A percentile compares a stretch with the other conserved stretches of the same genome.
Conservation (phyloP, 2,888 invertebrate species). For the Gymnocheta viridis region DNA sequence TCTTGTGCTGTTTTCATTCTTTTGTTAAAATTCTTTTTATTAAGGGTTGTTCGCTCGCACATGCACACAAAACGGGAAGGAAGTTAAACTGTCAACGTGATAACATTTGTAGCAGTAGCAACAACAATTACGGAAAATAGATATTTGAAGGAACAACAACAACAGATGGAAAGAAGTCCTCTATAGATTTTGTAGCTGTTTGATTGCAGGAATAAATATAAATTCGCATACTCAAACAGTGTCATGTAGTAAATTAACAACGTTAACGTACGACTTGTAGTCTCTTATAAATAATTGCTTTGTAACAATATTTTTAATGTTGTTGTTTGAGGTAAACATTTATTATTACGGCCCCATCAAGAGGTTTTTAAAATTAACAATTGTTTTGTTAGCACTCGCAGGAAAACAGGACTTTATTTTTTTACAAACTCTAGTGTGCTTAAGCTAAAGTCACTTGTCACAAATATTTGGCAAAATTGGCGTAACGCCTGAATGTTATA, state of each 20-base stretch:
- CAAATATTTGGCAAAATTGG: too few relatives aligned
- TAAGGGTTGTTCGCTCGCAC: slow-evolving; percentile 44
- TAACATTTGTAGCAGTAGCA: slow-evolving; percentile 52
- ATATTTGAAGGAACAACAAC: not conserved
- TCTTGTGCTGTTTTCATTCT: not conserved
- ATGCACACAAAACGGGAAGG: not conserved
- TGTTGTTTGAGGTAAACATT: too few relatives aligned
- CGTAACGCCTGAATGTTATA: too few relatives aligned
- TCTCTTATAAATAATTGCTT: slow-evolving; percentile 34
- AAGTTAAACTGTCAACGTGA: slow-evolving; percentile 54
- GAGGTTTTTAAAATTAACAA: slow-evolving; percentile 31
- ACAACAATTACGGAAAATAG: slow-evolving; percentile 28
- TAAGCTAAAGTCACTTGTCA: too few relatives aligned
- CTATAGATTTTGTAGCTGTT: not conserved
- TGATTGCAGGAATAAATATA: not conserved
- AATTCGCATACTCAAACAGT: not conserved
- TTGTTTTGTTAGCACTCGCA: not conserved
- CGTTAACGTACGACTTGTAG: not conserved
- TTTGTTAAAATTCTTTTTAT: slow-evolving; percentile 4
- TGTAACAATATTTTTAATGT: slow-evolving; percentile 46
- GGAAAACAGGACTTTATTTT: not conserved
- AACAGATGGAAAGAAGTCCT: not conserved
- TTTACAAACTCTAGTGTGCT: not conserved
- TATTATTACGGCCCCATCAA: slow-evolving; percentile 55
- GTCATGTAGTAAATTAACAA: slow-evolving; percentile 18